phyloP scores from a whole-genome alignment of 2,113 vertebrate genomes.

The Neolamprologus toae region DNA sequence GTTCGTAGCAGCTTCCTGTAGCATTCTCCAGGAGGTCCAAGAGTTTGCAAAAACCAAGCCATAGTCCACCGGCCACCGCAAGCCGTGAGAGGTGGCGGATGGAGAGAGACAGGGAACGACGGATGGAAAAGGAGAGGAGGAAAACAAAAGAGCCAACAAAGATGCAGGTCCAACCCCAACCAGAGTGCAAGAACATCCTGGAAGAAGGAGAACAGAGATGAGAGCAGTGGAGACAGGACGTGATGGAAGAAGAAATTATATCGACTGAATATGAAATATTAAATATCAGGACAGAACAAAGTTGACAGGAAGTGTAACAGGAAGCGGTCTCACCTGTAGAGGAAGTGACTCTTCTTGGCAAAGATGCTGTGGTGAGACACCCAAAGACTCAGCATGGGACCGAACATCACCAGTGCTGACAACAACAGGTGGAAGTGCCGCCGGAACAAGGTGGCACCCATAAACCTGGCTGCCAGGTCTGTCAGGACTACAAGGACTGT shows the following conservation, averaged over 20 bases:
- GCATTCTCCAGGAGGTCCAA: conserved; percentile 78
- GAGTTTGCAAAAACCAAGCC: conserved; percentile 73
- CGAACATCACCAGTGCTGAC: conserved; percentile 77
- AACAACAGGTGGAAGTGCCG: conserved; percentile 81
- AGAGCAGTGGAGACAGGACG: not conserved
- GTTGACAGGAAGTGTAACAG: not conserved
- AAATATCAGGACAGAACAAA: not conserved
- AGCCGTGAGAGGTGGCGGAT: conserved; percentile 79
- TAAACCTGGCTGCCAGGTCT: conserved; percentile 73
- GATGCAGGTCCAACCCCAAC: conserved; percentile 86
- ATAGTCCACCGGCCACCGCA: conserved; percentile 72
- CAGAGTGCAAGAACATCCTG: conserved; percentile 82
- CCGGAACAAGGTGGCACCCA: conserved; percentile 74
- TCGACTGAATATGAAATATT: not conserved
- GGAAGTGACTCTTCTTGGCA: conserved; percentile 81
- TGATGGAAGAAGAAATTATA: not conserved
- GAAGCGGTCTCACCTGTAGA: conserved; percentile 79
- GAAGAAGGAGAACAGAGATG: not conserved
- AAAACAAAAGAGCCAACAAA: conserved; percentile 81
- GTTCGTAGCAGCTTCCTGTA: conserved; percentile 82
- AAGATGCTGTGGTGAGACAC: conserved; percentile 83
- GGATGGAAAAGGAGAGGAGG: conserved; percentile 79
- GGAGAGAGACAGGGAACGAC: conserved; percentile 70
- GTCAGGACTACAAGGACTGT: conserved; percentile 76
- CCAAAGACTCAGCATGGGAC: conserved; percentile 79